Percentiles rank a stretch among this genome's conserved stretches.
phyloP scores from a whole-genome alignment of 2,113 vertebrate genomes.

The Oenanthe oenanthe region DNA sequence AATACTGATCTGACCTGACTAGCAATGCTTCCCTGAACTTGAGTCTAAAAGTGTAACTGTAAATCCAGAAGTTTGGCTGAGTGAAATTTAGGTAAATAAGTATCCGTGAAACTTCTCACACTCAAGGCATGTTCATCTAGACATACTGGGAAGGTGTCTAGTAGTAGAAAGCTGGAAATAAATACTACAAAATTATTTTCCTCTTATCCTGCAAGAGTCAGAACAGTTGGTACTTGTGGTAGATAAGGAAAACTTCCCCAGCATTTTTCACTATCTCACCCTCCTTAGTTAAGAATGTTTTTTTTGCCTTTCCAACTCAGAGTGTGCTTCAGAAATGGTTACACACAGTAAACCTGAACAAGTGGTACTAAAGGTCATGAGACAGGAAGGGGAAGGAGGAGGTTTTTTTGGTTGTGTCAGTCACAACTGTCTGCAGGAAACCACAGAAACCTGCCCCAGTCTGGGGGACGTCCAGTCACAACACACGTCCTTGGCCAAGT shows the following conservation, averaged over 20 bases:
- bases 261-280: neutral
- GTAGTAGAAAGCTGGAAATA: neutral
- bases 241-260: neutral
- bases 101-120: neutral
- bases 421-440: constrained; percentile 68
- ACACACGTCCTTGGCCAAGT: constrained; percentile 6
- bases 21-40: neutral
- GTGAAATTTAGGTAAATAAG: neutral
- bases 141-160: neutral
- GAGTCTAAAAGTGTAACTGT: neutral
- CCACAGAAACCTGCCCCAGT: constrained; percentile 60
- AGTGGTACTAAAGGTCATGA: constrained; percentile 29
- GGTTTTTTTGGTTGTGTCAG: constrained; percentile 47
- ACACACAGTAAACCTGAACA: neutral
- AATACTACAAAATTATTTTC: neutral
- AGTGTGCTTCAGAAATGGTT: neutral
- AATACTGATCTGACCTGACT: constrained; percentile 36
- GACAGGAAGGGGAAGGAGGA: constrained; percentile 65
- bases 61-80: neutral
- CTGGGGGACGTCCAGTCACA: constrained; percentile 50
- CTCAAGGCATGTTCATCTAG: neutral
- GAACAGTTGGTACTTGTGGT: neutral
- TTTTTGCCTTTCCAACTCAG: neutral
- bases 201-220: neutral
- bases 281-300: neutral